phyloP scores from a whole-genome alignment of 2,113 vertebrate species.

The Dromaius novaehollandiae region DNA sequence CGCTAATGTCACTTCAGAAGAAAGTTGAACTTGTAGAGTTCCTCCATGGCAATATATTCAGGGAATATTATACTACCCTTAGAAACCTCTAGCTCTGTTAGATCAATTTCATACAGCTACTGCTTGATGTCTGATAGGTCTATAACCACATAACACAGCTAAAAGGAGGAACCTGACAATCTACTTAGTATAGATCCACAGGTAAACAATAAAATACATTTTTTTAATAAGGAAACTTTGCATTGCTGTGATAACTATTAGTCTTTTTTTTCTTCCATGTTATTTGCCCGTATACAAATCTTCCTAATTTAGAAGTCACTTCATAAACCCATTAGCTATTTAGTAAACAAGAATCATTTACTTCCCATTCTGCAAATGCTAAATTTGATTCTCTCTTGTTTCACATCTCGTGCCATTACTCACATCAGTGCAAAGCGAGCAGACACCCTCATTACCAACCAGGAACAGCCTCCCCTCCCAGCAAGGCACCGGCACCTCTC shows the following conservation, averaged over 20 bases:
- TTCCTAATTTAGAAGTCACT: background rate
- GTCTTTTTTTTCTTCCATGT: background rate
- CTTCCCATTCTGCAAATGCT: background rate
- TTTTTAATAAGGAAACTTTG: background rate
- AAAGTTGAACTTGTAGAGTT: background rate
- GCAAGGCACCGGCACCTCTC: background rate
- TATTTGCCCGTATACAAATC: background rate
- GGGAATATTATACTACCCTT: background rate
- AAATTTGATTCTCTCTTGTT: background rate
- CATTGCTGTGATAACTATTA: background rate
- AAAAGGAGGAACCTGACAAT: background rate
- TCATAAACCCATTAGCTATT: background rate
- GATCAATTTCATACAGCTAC: background rate
- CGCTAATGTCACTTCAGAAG: background rate
- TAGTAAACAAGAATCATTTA: background rate
- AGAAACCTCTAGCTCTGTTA: background rate
- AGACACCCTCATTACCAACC: fast-evolving
- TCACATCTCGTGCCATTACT: background rate
- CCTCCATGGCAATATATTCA: background rate
- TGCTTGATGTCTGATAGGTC: background rate
- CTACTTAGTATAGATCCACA: background rate
- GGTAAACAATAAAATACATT: background rate
- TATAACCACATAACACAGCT: background rate
- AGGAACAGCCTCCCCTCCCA: background rate
- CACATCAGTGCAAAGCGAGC: background rate